phyloP scores from a whole-genome alignment of 2,113 vertebrate genomes.

The Xenopus borealis region DNA sequence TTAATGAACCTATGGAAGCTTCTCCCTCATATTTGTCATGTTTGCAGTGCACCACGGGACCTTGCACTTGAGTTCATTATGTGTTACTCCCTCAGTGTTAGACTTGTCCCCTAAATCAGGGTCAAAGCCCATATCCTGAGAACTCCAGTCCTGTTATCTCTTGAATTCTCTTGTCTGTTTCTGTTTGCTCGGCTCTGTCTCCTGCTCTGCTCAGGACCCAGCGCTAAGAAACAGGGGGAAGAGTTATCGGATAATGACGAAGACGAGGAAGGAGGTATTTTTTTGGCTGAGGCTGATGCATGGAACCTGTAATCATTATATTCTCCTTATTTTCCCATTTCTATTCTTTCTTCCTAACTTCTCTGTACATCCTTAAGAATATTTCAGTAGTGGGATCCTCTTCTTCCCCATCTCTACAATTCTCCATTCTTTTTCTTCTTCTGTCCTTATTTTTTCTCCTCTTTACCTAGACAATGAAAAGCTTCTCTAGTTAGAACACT shows the following conservation, averaged over 20 bases:
- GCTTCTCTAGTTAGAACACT: no score
- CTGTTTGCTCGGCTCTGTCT: conserved; percentile 71
- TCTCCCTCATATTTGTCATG: no score
- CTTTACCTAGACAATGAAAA: no score
- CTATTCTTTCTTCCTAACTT: conserved; percentile 11
- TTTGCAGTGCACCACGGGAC: no score
- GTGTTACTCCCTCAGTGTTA: not conserved
- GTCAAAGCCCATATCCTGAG: conserved; percentile 31
- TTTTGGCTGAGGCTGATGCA: conserved; percentile 87
- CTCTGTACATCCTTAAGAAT: conserved; percentile 8
- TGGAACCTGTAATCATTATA: conserved; percentile 65
- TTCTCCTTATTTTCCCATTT: conserved; percentile 31
- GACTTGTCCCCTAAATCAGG: not conserved
- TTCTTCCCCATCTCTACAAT: not conserved
- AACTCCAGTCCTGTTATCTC: conserved; percentile 78
- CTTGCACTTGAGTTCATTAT: not conserved
- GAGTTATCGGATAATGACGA: conserved; percentile 99
- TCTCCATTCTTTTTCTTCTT: not conserved
- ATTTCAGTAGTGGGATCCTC: conserved; percentile 4
- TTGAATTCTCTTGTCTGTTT: conserved; percentile 86
- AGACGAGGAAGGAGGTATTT: conserved; percentile 99
- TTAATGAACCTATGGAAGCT: no score
- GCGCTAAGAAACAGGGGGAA: conserved; percentile 99
- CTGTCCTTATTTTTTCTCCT: conserved; percentile 8
- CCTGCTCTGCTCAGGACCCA: conserved; percentile 78